Conservation (phyloP, 2,888 invertebrate genomes). For the Serrognathus titanus region DNA sequence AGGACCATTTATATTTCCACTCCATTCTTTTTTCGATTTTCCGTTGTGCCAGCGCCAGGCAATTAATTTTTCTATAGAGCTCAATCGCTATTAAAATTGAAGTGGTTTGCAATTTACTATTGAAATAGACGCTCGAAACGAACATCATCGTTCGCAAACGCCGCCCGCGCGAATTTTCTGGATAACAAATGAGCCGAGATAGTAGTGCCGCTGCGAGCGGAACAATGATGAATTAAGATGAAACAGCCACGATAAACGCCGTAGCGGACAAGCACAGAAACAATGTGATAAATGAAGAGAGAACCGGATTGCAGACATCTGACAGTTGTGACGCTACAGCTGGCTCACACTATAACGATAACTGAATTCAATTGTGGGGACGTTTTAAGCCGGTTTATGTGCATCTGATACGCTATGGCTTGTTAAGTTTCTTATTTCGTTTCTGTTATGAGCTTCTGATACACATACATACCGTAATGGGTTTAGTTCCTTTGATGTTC, state of each 20-base stretch:
- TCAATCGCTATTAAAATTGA: background rate
- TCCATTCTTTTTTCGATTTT: too few species aligned
- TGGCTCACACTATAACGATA: conserved; percentile 19
- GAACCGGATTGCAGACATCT: conserved; percentile 27
- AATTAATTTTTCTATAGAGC: conserved; percentile 1
- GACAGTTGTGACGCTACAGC: conserved; percentile 22
- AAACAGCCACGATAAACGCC: conserved; percentile 35
- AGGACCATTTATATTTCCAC: too few species aligned
- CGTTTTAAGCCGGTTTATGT: conserved; percentile 8
- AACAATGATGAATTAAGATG: conserved; percentile 26
- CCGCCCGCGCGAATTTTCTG: conserved; percentile 16
- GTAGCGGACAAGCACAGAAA: conserved; percentile 28
- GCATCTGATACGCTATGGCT: conserved; percentile 3
- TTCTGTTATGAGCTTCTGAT: conserved; percentile 1
- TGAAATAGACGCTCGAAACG: too few species aligned
- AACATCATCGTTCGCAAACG: conserved; percentile 11
- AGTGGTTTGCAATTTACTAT: background rate
- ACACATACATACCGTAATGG: background rate
- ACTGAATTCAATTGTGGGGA: conserved; percentile 18
- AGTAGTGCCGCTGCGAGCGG: conserved; percentile 25
- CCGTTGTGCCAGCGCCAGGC: background rate
- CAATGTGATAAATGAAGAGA: conserved; percentile 37
- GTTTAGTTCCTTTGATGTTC: too few species aligned
- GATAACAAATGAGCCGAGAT: conserved; percentile 35
- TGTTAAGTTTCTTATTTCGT: background rate